Evolutionary conservation across 2,888 invertebrate species (phyloP).

Genomic region (Dermolepida albohirtum): DNA sequence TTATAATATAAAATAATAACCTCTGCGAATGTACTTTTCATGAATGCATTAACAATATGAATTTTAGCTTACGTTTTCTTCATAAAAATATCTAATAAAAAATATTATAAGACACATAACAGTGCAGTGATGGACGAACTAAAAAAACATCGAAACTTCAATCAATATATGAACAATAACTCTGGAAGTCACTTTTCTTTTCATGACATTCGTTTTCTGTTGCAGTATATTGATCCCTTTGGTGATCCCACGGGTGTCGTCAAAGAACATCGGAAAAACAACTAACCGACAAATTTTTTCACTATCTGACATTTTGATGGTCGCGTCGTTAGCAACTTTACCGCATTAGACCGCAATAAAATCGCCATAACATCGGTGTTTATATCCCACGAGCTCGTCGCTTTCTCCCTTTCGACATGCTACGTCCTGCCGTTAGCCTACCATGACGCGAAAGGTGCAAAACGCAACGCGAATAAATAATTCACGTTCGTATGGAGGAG

Average conservation of each 20-base stretch:
- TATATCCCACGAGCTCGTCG: constrained; percentile 24
- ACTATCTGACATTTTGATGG: constrained; percentile 36
- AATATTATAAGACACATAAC: no score
- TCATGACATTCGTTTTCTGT: no score
- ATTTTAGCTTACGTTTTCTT: no score
- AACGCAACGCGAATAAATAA: constrained; percentile 23
- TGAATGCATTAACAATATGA: no score
- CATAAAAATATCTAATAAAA: no score
- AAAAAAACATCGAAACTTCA: not conserved
- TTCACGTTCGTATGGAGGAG: constrained; percentile 1
- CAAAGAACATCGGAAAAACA: constrained; percentile 17
- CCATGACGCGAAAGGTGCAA: constrained; percentile 6
- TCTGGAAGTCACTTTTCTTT: no score
- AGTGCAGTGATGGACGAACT: no score
- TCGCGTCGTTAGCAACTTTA: constrained; percentile 36
- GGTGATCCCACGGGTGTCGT: constrained; percentile 29
- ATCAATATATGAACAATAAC: not conserved
- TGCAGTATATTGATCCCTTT: constrained; percentile 23
- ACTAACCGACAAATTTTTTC: constrained; percentile 31
- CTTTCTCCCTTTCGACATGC: constrained; percentile 1
- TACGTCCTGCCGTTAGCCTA: not conserved
- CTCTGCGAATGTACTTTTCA: no score
- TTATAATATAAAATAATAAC: no score
- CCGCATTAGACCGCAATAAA: constrained; percentile 37
- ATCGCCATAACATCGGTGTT: constrained; percentile 33